Conservation (phyloP, 2,113 vertebrate genomes). For the Eublepharis macularius region DNA sequence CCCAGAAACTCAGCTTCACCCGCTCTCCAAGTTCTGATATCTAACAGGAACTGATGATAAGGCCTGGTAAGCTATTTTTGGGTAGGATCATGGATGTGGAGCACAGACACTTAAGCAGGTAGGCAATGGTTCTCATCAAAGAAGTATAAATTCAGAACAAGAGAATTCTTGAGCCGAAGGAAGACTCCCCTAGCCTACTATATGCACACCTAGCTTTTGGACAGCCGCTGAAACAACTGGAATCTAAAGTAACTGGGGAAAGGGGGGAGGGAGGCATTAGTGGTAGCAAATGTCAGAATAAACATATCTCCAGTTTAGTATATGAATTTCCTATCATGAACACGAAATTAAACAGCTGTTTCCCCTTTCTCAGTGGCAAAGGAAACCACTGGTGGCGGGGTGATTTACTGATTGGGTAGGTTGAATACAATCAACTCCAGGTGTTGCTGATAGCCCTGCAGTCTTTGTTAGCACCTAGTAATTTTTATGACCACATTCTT, state of each 20-base stretch:
- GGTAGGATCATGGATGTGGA: too few relatives aligned
- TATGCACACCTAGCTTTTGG: too few relatives aligned
- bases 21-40: too few relatives aligned
- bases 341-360: conserved; percentile 71
- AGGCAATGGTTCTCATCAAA: too few relatives aligned
- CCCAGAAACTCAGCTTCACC: too few relatives aligned
- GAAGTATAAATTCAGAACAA: too few relatives aligned
- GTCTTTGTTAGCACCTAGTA: conserved; percentile 63
- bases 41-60: too few relatives aligned
- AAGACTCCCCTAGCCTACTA: too few relatives aligned
- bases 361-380: conserved; percentile 61
- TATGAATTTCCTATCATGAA: conserved; percentile 59
- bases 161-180: too few relatives aligned
- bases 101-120: too few relatives aligned
- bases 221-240: neutral
- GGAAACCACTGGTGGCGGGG: conserved; percentile 53
- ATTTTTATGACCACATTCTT: conserved; percentile 57
- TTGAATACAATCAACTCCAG: conserved; percentile 45
- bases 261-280: conserved; percentile 3
- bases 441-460: conserved; percentile 52
- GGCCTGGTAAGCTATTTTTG: too few relatives aligned
- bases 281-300: conserved; percentile 39
- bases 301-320: conserved; percentile 56
- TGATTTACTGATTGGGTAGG: conserved; percentile 63
- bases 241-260: neutral